These are phyloP conservation scores for Falcaria lacertinaria DNA, from an alignment of 2,888 invertebrate species.

Conservation along the genomic window DNA sequence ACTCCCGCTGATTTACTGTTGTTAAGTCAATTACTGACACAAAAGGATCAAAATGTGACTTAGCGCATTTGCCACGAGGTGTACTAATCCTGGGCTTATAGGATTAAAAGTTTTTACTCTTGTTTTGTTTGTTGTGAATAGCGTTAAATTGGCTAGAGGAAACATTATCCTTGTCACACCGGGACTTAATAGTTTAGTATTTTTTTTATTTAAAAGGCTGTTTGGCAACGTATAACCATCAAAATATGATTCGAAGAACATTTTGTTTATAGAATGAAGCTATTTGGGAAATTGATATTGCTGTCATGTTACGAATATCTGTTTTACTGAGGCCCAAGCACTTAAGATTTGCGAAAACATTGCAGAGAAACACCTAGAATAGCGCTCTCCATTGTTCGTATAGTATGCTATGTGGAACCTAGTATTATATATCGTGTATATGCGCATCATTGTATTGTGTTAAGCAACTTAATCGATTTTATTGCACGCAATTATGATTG, in stretches of 20 bases:
- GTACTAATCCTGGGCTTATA: conserved; percentile 41
- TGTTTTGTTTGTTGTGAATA: not conserved
- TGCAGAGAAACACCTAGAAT: too few species aligned
- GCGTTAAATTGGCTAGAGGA: not conserved
- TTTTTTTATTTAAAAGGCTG: too few species aligned
- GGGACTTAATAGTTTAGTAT: too few species aligned
- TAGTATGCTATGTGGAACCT: too few species aligned
- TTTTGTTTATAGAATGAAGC: too few species aligned
- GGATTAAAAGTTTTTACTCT: conserved; percentile 20
- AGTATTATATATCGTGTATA: not conserved
- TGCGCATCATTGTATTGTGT: conserved; percentile 22
- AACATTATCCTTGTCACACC: not conserved
- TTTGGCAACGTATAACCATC: too few species aligned
- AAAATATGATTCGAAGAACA: too few species aligned
- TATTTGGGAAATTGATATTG: too few species aligned
- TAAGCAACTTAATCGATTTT: conserved; percentile 35
- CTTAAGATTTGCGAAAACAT: too few species aligned
- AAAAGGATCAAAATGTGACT: conserved; percentile 46
- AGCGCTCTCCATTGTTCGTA: too few species aligned
- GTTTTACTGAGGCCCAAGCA: too few species aligned
- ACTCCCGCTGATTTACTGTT: conserved; percentile 44
- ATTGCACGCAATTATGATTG: conserved; percentile 42
- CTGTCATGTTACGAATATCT: too few species aligned
- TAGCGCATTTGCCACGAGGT: conserved; percentile 47
- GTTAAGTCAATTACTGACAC: conserved; percentile 48